phyloP scores from a whole-genome alignment of 2,113 vertebrate species.

The Alosa alosa region DNA sequence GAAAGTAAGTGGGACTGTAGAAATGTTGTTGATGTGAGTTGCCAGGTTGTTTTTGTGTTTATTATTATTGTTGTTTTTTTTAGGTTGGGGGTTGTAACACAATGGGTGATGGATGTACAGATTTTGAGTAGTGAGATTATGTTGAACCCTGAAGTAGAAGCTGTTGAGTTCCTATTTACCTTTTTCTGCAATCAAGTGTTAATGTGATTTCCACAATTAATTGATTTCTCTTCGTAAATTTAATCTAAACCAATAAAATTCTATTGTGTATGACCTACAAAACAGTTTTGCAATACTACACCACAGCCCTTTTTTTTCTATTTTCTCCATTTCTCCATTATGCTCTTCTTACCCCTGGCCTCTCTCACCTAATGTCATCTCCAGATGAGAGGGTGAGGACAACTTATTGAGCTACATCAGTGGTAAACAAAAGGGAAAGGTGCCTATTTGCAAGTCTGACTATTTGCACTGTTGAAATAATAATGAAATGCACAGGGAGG shows the following conservation, averaged over 20 bases:
- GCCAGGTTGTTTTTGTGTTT: neutral
- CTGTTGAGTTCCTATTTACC: neutral
- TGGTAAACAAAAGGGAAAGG: neutral
- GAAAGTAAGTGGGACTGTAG: neutral
- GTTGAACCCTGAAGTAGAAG: neutral
- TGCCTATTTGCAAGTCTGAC: neutral
- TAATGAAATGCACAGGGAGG: neutral
- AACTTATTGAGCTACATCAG: neutral
- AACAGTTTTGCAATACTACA: neutral
- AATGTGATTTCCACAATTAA: neutral
- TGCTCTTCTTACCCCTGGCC: neutral
- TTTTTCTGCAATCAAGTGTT: neutral
- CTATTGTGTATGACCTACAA: constrained; percentile 4
- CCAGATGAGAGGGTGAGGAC: no score
- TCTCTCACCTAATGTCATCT: neutral
- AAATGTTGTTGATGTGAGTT: neutral
- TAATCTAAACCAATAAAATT: neutral
- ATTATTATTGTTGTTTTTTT: neutral
- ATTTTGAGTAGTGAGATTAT: neutral
- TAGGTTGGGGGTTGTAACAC: neutral
- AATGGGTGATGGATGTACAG: neutral
- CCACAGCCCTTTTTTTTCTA: neutral
- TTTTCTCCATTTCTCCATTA: neutral
- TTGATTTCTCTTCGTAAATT: neutral
- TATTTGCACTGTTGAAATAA: neutral